These are phyloP conservation scores for Zootermopsis nevadensis DNA, from an alignment of 2,888 invertebrate species.

Conservation along the genomic window DNA sequence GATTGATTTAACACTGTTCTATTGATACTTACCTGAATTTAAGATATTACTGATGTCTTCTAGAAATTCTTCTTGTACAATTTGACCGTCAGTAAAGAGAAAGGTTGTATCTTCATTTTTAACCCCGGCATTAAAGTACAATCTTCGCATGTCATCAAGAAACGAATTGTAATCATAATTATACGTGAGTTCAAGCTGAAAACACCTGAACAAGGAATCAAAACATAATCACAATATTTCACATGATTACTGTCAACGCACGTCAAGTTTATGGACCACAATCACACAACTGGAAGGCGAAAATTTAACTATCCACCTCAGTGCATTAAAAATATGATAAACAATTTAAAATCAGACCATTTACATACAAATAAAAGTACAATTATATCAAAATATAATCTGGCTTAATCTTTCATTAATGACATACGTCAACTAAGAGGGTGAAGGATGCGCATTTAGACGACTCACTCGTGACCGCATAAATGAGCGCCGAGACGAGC, in stretches of 20 bases:
- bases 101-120: constrained; percentile 81
- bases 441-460: too few species aligned
- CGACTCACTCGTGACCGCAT: constrained; percentile 78
- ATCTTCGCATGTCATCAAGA: constrained; percentile 85
- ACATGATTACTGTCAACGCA: not conserved
- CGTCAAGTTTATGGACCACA: too few species aligned
- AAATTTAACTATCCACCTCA: too few species aligned
- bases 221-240: not conserved
- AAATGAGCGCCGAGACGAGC: constrained; percentile 86
- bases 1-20: too few species aligned
- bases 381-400: too few species aligned
- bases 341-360: too few species aligned
- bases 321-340: too few species aligned
- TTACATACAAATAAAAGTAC: too few species aligned
- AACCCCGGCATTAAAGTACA: constrained; percentile 84
- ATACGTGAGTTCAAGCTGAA: constrained; percentile 87
- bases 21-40: constrained; percentile 75
- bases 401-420: too few species aligned
- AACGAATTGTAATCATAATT: constrained; percentile 86
- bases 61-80: constrained; percentile 88
- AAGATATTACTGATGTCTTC: constrained; percentile 93
- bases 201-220: constrained; percentile 69
- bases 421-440: too few species aligned
- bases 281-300: too few species aligned
- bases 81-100: constrained; percentile 90